These are phyloP conservation scores for Nemopilema nomurai DNA, from an alignment of 30 jellyfish, hydroid and myxozoan genomes.

Conservation along the genomic window DNA sequence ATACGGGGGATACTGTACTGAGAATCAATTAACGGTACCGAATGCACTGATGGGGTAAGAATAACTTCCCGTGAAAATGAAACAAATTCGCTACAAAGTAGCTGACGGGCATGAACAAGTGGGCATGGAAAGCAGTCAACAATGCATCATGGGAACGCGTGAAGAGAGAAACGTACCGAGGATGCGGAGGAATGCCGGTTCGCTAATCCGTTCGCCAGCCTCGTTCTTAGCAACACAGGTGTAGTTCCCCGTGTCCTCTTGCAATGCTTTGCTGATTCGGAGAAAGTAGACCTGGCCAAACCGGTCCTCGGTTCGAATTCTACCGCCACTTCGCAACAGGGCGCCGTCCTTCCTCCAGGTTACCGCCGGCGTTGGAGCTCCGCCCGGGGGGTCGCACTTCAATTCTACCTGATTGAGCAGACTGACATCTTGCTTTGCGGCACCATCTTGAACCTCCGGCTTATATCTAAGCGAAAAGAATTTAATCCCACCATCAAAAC, in stretches of 20 bases:
- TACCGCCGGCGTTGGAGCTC: conserved; percentile 67
- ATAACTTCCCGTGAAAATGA: too few relatives aligned
- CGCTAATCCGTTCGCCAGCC: conserved; percentile 59
- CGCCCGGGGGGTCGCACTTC: conserved; percentile 78
- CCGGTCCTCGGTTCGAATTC: conserved; percentile 39
- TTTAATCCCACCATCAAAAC: too few relatives aligned
- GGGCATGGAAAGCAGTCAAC: neutral
- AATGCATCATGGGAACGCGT: neutral
- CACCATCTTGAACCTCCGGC: conserved; percentile 33
- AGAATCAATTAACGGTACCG: too few relatives aligned
- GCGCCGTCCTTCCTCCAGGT: conserved; percentile 44
- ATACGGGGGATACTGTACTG: too few relatives aligned
- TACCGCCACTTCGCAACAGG: neutral
- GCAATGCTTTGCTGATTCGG: conserved; percentile 47
- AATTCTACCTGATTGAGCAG: conserved; percentile 23
- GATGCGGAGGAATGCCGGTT: conserved; percentile 52
- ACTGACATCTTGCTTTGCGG: conserved; percentile 41
- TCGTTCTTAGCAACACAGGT: conserved; percentile 70
- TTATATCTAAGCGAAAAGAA: conserved; percentile 48
- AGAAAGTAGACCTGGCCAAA: conserved; percentile 37
- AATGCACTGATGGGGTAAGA: too few relatives aligned
- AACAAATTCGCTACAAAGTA: too few relatives aligned
- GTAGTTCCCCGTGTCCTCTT: conserved; percentile 75
- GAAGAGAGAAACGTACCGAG: conserved; percentile 64
- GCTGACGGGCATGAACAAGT: too few relatives aligned